A percentile compares a stretch with the other conserved stretches of the same genome.
Evolutionary conservation across 2,888 invertebrate species (phyloP).

Genomic region (Apeira syringaria): DNA sequence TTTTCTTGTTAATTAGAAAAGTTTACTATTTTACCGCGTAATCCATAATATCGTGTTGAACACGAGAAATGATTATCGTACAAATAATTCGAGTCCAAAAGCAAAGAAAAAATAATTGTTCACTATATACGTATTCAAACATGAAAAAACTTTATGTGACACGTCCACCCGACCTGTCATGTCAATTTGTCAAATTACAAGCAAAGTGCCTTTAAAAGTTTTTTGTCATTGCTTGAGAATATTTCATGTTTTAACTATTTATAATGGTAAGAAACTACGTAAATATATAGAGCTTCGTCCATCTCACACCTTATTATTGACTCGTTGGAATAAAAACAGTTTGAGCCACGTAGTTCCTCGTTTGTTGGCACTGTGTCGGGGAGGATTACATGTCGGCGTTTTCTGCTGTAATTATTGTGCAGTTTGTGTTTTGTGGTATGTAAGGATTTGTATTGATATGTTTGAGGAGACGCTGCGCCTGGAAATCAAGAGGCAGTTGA

Average conservation of each 20-base stretch:
- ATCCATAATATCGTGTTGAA: no score
- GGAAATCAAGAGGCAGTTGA: slow-evolving; percentile 98
- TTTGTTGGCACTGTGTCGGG: slow-evolving; percentile 56
- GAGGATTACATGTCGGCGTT: slow-evolving; percentile 59
- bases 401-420: slow-evolving; percentile 40
- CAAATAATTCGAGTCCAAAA: no score
- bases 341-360: slow-evolving; percentile 49
- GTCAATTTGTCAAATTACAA: slow-evolving; percentile 38
- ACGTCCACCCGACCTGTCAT: slow-evolving; percentile 73
- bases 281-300: slow-evolving; percentile 5
- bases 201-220: background rate
- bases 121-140: no score
- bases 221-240: slow-evolving; percentile 33
- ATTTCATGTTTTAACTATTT: slow-evolving; percentile 72
- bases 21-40: no score
- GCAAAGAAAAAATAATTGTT: no score
- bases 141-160: no score
- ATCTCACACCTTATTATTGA: slow-evolving; percentile 19
- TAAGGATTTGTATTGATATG: slow-evolving; percentile 45
- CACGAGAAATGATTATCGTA: no score
- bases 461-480: slow-evolving; percentile 93
- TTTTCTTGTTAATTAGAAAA: no score
- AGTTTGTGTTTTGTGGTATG: slow-evolving; percentile 37
- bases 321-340: slow-evolving; percentile 22
- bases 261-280: slow-evolving; percentile 65